These are phyloP conservation scores for Magallana gigas DNA, from an alignment of 1,140 invertebrate genomes.

Conservation along the genomic window DNA sequence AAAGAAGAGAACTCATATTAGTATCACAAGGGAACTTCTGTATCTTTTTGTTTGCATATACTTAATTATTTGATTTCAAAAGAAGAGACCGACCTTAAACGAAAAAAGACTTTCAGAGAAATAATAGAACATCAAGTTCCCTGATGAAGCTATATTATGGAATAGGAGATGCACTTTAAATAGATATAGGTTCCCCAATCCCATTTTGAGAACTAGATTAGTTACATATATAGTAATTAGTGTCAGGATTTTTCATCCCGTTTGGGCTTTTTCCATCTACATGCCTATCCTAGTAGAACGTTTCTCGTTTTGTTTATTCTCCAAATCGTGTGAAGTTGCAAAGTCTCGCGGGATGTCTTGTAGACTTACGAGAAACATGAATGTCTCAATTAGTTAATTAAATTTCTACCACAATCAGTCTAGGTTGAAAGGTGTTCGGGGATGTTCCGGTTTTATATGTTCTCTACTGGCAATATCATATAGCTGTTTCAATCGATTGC, in stretches of 20 bases:
- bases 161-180: too few relatives aligned
- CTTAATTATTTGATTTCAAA: too few relatives aligned
- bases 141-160: too few relatives aligned
- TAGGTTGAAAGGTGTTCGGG: neutral
- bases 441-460: neutral
- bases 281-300: neutral
- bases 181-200: too few relatives aligned
- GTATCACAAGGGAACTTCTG: too few relatives aligned
- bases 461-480: neutral
- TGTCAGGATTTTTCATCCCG: too few relatives aligned
- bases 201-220: too few relatives aligned
- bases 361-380: neutral
- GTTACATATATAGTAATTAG: too few relatives aligned
- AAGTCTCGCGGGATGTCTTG: neutral
- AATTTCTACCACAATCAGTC: neutral
- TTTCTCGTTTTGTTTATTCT: neutral
- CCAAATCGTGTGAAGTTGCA: neutral
- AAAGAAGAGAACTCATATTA: neutral
- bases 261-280: too few relatives aligned
- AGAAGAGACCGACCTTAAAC: neutral
- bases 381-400: neutral
- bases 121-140: too few relatives aligned
- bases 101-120: neutral
- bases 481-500: too few relatives aligned
- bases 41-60: too few relatives aligned